Evolutionary conservation across 2,113 vertebrate species (phyloP).

Genomic region (Microtus ochrogaster): DNA sequence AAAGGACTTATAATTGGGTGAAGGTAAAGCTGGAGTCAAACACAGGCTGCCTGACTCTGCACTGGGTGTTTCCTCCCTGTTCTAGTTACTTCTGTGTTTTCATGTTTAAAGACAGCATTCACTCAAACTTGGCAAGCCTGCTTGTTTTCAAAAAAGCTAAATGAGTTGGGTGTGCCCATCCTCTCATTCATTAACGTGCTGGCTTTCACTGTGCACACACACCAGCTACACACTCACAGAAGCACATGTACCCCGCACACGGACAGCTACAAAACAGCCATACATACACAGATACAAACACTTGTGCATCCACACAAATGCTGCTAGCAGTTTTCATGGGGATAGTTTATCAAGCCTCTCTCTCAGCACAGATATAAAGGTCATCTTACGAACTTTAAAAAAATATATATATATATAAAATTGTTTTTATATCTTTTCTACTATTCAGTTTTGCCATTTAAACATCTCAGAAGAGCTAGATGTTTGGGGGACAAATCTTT

Average conservation of each 20-base stretch:
- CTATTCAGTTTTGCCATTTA: slow-evolving; percentile 11
- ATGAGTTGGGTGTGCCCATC: neutral
- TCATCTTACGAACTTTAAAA: neutral
- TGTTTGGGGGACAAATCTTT: neutral
- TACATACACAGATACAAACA: neutral
- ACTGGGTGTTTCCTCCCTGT: neutral
- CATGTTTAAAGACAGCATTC: slow-evolving; percentile 24
- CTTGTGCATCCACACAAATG: neutral
- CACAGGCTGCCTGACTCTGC: neutral
- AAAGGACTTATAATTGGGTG: neutral
- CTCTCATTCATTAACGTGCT: neutral
- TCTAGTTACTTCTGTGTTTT: neutral
- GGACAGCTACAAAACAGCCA: neutral
- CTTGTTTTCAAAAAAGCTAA: neutral
- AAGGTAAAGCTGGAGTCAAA: neutral
- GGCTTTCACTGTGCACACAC: neutral
- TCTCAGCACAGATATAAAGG: neutral
- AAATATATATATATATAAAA: too few relatives aligned
- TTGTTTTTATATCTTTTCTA: neutral
- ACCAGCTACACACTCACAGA: neutral
- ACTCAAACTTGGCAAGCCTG: neutral
- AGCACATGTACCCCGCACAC: neutral
- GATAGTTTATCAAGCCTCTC: neutral
- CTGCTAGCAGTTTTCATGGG: neutral
- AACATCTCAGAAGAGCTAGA: neutral